A percentile compares a stretch with the other conserved stretches of the same genome.
Conservation (phyloP, 2,888 invertebrate genomes). For the Ectobius pallidus region DNA sequence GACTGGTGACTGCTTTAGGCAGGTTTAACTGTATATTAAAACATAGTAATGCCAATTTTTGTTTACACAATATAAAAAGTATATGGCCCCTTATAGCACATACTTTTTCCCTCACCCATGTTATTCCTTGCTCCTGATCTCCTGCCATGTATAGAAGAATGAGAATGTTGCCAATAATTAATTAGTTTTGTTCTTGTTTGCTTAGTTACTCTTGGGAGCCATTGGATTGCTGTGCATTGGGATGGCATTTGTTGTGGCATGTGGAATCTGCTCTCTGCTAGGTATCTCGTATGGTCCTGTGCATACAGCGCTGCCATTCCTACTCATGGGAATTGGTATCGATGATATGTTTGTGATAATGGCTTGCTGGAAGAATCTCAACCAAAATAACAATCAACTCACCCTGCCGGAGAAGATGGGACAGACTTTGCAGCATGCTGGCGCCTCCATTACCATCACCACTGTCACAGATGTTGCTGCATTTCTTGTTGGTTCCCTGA, state of each 20-base stretch:
- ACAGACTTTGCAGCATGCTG: constrained; percentile 76
- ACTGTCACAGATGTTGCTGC: constrained; percentile 83
- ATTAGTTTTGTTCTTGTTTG: too few species aligned
- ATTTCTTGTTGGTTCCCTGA: constrained; percentile 77
- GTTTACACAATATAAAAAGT: too few species aligned
- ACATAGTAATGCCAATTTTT: too few species aligned
- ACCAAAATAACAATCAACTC: constrained; percentile 60
- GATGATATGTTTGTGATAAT: constrained; percentile 88
- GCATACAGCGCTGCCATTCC: constrained; percentile 80
- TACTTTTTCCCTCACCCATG: too few species aligned
- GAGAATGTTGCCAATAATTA: too few species aligned
- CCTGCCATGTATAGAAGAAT: too few species aligned
- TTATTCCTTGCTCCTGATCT: too few species aligned
- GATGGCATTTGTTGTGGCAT: constrained; percentile 73
- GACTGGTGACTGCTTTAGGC: too few species aligned
- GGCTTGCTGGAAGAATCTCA: constrained; percentile 73
- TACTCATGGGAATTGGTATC: constrained; percentile 77
- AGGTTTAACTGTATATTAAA: too few species aligned
- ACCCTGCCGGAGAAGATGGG: constrained; percentile 68
- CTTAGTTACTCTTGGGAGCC: constrained; percentile 66
- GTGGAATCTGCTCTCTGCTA: constrained; percentile 73
- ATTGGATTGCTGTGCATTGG: constrained; percentile 74
- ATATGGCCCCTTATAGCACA: too few species aligned
- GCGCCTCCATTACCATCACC: constrained; percentile 83
- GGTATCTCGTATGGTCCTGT: constrained; percentile 80